Evolutionary conservation across 2,113 vertebrate species (phyloP), one percentile per base, ranked within the genome.

Genomic region (Ornithorhynchus anatinus): DNA sequence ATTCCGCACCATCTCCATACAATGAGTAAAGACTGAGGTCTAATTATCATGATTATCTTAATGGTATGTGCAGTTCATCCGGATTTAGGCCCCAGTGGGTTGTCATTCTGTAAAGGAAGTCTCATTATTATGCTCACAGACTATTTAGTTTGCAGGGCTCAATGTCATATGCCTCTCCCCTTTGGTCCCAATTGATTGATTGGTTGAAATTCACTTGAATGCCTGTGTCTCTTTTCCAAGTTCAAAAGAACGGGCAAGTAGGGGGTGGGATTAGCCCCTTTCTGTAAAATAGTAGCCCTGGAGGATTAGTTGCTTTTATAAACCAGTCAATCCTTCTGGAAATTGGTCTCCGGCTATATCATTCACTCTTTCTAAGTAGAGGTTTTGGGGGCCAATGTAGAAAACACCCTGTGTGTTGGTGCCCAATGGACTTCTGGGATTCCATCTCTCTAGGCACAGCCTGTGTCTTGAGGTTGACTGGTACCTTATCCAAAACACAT

Each of bases 181-280:
- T 23, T 66, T 35, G 50, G 19, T 22, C 47, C 29, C 50, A 38
- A 25, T 19, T 57, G n/a, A 5, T 56, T 33, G 31, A 65, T 59
- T 5, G 3, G 37, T 62, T 78, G 8, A 29, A 35, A 4, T 36
- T 23, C 33, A 10, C 69, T 16, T 10, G 74, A 73, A 38, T 12
- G 48, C 76, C 60, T 29, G 48, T 27, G 22, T 11, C 58, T 54
- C 69, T 59, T 50, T 61, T 59, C 53, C 27, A 36, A 86, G 86
- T 50, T 88, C 88, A 90, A 86, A 90, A 81, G 89, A 62, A 89
- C n/a, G 40, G 44, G 79, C 69, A 87, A 82, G n/a, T 76, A 84
- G 35, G 81, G 42, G 45, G 85, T 73, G 61, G 32, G 54, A 73
- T 53, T 50, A 71, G 23, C 68, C 58, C 53, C 77, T 69, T 75